Base-by-base conservation (phyloP, 2,113 vertebrate genomes). In the Boulengerochromis microlepis region DNA sequence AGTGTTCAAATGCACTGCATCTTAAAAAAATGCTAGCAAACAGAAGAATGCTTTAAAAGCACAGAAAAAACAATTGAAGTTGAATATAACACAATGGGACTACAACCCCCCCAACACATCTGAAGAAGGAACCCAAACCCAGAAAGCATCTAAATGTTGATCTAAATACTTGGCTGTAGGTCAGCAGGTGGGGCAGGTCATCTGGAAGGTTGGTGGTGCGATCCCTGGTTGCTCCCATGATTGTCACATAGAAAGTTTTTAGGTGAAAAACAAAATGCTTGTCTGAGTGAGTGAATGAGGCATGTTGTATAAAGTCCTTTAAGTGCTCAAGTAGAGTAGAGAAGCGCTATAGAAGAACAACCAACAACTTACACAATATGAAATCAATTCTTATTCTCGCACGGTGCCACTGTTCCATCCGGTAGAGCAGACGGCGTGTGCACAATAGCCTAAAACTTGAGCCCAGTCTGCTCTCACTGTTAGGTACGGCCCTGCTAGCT, bases 281-380 rank as follows among this genome's bases (percentile, higher is more conserved):
- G 0, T 5, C 3, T 38, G 33, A 66, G 0, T 38, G 33, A n/a
- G 61, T 13, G 33, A 66, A 66, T 0, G 61, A 66, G 61, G 1
- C 7, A 66, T 66, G 19, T 38, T 38, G 33, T 22, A 22, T 38
- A 11, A 33, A 33, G 52, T n/a, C 9, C 9, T 53, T 22, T 4
- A 56, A 56, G 22, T 56, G 22, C 22, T 56, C 22, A 56, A 24
- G 22, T 26, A 56, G 53, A 56, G 33, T 38, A 66, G 61, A 66
- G 33, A 66, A 66, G 33, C 1, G 3, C 10, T 66, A 38, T 8
- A 38, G 33, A 66, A 66, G 31, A 66, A 66, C 18, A 66, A 66
- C 8, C 69, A 26, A 74, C 24, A 4, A 26, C 8, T 26, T 26
- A 26, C 24, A 45, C 69, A 18, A 74, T 29, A 45, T 10, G 24